phyloP scores from a whole-genome alignment of 2,797 vertebrate genomes.

The Steatocranus sp. region DNA sequence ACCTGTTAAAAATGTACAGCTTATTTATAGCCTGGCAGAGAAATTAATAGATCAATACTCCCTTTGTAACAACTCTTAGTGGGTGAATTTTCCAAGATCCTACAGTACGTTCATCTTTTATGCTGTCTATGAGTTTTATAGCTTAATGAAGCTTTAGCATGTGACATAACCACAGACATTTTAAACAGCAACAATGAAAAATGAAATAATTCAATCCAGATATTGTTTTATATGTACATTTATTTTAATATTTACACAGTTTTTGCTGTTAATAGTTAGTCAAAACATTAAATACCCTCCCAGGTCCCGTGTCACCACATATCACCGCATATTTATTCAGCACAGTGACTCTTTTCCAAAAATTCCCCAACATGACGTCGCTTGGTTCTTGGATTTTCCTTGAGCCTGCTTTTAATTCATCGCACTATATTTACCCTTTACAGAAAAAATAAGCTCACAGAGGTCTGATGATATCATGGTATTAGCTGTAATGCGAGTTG shows the following conservation, averaged over 20 bases:
- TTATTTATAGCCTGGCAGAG: not conserved
- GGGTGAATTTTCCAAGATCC: not conserved
- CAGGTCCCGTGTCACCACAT: not conserved
- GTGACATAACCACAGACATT: not conserved
- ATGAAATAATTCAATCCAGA: accelerated
- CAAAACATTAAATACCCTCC: not conserved
- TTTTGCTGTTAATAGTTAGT: not conserved
- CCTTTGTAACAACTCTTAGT: not conserved
- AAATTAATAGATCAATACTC: not conserved
- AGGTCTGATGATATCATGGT: constrained; percentile 13
- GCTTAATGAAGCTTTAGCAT: not conserved
- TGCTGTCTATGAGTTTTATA: not conserved
- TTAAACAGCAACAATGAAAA: accelerated
- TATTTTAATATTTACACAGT: not conserved
- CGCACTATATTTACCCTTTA: not conserved
- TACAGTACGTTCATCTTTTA: not conserved
- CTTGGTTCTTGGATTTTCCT: not conserved
- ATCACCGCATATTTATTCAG: not conserved
- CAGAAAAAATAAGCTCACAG: not conserved
- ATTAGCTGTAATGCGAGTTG: constrained; percentile 30
- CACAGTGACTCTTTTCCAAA: not conserved
- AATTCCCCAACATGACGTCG: not conserved
- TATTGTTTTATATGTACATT: accelerated
- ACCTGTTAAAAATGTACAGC: not conserved
- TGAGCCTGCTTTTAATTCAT: not conserved